Base-by-base conservation (phyloP, 2,888 invertebrate species). In the Druceiella hillmani region DNA sequence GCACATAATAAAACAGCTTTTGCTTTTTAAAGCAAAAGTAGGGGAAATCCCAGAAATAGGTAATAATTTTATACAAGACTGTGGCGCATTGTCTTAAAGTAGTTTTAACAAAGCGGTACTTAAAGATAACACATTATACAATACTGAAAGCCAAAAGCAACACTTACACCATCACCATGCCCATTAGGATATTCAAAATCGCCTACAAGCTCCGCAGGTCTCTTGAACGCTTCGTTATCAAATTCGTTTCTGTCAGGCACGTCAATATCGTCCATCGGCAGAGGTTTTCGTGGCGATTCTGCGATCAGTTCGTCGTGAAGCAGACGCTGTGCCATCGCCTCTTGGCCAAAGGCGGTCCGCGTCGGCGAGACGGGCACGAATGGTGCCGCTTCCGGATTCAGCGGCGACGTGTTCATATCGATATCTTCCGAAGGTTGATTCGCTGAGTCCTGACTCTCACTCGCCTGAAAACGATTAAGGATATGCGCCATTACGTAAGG, bases 321-420 rank as follows among this genome's bases (percentile, higher is more conserved):
- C 13, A 45, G 35, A 11, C 31, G 34, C 13, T 39, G 20, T 16
- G 36, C 36, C 2, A 45, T 31, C 11, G 33, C 27, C 4, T 56
- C 57, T 20, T 27, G n/a, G 7, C 7, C 7, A 4, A 10, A 5
- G 27, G 2, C 66, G 59, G 24, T 78, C 76, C 1, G 79, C 77
- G 2, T 69, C 66, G 1, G 80, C 77, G 4, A 79, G 77, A 3
- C 74, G 63, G 88, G 87, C 40, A 89, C 75, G 61, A 89, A 89
- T 64, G 87, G 87, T n/a, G 83, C 83, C 11, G 89, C 89, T 53
- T 89, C 81, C 1, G 89, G 89, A 68, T 89, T 90, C 49, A 89
- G 62, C 41, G 83, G 85, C 27, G 85, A 88, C 37, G 84, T 87
- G 66, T 81, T 81, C 66, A 83, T 79, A 55, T 78, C 78, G 52